These are phyloP conservation scores for Rhinopithecus roxellana DNA, from an alignment of 2,113 vertebrate species.

Conservation along the genomic window DNA sequence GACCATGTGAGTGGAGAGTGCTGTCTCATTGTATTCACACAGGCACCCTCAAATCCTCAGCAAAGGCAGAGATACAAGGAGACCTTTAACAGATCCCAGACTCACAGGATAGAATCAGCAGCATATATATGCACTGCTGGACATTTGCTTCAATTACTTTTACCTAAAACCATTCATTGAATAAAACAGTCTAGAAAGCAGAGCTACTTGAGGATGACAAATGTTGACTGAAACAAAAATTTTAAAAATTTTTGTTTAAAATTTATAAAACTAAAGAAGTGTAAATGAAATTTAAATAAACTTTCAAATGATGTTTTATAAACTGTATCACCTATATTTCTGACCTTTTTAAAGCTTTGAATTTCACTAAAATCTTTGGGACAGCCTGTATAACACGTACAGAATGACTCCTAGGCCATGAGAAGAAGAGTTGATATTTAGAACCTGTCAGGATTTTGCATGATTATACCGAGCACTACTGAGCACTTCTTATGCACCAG, in stretches of 20 bases:
- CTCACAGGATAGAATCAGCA: neutral
- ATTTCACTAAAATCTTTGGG: neutral
- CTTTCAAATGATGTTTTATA: neutral
- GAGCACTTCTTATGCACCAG: neutral
- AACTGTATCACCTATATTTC: neutral
- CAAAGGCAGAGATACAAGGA: neutral
- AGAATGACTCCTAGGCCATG: neutral
- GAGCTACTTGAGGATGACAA: neutral
- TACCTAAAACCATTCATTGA: neutral
- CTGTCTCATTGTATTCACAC: neutral
- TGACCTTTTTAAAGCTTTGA: neutral
- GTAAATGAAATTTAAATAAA: conserved; percentile 33
- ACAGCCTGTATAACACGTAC: neutral
- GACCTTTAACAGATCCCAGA: neutral
- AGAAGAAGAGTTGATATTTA: neutral
- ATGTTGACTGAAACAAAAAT: neutral
- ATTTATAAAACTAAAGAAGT: neutral
- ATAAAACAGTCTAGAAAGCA: neutral
- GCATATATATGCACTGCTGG: neutral
- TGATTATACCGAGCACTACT: neutral
- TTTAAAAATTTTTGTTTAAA: neutral
- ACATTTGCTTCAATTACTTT: conserved; percentile 1
- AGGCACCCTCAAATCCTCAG: neutral
- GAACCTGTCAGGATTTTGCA: neutral
- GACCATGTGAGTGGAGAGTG: neutral